These are phyloP conservation scores for Phalacrocorax pelagicus DNA, from an alignment of 2,113 vertebrate genomes.

Conservation along the genomic window DNA sequence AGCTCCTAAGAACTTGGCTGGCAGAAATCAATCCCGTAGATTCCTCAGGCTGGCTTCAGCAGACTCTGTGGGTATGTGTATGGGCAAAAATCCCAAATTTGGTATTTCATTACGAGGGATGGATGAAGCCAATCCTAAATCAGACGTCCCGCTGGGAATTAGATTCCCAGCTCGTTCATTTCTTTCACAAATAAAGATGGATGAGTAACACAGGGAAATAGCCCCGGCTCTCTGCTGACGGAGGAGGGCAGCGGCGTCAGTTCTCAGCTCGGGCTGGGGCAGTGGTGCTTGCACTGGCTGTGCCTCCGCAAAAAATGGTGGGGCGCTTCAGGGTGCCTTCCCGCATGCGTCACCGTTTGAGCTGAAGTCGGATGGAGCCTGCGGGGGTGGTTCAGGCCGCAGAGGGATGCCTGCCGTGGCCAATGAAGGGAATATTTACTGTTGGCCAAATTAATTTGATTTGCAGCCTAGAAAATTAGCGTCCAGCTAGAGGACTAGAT, in stretches of 20 bases:
- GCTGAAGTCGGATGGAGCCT: not conserved
- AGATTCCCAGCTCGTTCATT: not conserved
- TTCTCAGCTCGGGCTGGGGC: not conserved
- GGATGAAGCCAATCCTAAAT: not conserved
- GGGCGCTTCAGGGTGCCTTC: not conserved
- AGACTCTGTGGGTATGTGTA: accelerated
- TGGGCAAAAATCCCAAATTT: accelerated
- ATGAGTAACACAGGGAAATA: not conserved
- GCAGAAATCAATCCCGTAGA: not conserved
- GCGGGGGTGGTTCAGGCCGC: not conserved
- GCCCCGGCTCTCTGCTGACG: not conserved
- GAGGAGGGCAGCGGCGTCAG: not conserved
- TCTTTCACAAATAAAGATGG: not conserved
- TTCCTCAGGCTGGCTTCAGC: not conserved
- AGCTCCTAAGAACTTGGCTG: not conserved
- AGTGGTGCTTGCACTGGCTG: not conserved
- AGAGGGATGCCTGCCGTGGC: not conserved
- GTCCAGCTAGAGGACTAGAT: not conserved
- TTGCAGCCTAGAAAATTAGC: not conserved
- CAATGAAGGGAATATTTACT: not conserved
- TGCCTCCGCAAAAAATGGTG: not conserved
- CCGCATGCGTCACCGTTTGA: accelerated
- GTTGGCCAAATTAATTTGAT: not conserved
- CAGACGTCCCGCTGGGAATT: not conserved
- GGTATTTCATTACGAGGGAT: not conserved